A percentile compares a stretch with the other conserved stretches of the same genome.
Evolutionary conservation across 37 sponge, comb jelly and placozoan species (phyloP).

Genomic region (Bolinopsis microptera): DNA sequence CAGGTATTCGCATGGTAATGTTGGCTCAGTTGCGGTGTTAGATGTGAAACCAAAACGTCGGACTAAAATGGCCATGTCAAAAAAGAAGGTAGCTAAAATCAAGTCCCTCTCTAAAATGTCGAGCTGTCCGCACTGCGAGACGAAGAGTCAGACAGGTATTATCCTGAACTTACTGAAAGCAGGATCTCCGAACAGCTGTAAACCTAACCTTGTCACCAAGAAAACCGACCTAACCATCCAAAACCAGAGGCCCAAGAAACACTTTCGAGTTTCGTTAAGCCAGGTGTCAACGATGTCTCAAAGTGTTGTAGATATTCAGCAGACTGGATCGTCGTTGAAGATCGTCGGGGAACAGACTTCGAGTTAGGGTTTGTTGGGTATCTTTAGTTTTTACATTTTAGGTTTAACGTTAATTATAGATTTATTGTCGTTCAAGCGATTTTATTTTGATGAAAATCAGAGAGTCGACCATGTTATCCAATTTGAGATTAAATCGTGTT

Average conservation of each 20-base stretch:
- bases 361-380: neutral
- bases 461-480: too few species aligned
- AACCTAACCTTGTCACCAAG: neutral
- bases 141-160: conserved; percentile 10
- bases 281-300: conserved; percentile 39
- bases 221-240: neutral
- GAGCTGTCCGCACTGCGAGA: conserved; percentile 54
- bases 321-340: conserved; percentile 23
- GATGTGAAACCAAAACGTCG: conserved; percentile 39
- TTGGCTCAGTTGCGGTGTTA: neutral
- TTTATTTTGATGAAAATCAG: too few species aligned
- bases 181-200: neutral
- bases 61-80: neutral
- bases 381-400: neutral
- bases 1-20: neutral
- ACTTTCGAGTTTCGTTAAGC: conserved; percentile 43
- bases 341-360: conserved; percentile 49
- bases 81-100: neutral
- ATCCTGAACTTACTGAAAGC: conserved; percentile 52
- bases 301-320: conserved; percentile 30
- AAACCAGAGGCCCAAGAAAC: conserved; percentile 53
- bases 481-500: too few species aligned
- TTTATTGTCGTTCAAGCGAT: too few species aligned
- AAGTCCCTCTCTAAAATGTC: conserved; percentile 37
- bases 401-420: neutral